A percentile compares a stretch with the other conserved stretches of the same genome.
These are phyloP conservation scores for Myiagra hebetior DNA, from an alignment of 2,113 vertebrate species.

Conservation along the genomic window DNA sequence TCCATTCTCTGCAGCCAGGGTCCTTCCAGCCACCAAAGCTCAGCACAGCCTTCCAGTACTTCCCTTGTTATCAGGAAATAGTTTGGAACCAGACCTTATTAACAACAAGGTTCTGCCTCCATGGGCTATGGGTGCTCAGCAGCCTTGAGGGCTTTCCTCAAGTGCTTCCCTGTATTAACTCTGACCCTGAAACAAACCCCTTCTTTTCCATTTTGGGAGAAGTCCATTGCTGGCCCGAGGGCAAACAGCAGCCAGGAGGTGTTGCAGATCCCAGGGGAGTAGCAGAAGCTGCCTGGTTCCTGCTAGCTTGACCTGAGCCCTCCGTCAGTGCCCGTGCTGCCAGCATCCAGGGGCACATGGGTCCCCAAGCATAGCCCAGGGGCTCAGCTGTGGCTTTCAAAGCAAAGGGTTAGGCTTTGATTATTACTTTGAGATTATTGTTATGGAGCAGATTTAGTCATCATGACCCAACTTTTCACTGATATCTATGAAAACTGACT, in stretches of 20 bases:
- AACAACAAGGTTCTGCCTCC: not conserved
- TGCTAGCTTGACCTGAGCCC: rapidly evolving
- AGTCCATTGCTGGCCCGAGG: not conserved
- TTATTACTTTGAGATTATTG: not conserved
- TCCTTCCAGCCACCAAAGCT: not conserved
- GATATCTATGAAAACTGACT: not conserved
- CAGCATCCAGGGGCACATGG: rapidly evolving
- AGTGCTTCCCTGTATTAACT: not conserved
- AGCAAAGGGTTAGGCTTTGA: not conserved
- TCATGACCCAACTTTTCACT: not conserved
- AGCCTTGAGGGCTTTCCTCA: not conserved
- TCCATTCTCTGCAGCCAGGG: not conserved
- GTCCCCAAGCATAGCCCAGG: not conserved
- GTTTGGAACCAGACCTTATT: not conserved
- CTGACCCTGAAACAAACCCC: not conserved
- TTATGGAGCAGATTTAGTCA: not conserved
- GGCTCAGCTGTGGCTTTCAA: not conserved
- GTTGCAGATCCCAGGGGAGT: not conserved
- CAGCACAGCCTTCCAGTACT: not conserved
- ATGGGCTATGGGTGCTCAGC: not conserved
- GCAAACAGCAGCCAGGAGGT: not conserved
- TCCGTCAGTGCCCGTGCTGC: rapidly evolving
- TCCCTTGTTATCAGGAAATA: not conserved
- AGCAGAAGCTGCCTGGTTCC: not conserved
- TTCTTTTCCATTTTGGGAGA: not conserved